Evolutionary conservation across 2,888 invertebrate species (phyloP), one percentile per base, ranked within the genome.

Genomic region (Sarcophaga variegata): DNA sequence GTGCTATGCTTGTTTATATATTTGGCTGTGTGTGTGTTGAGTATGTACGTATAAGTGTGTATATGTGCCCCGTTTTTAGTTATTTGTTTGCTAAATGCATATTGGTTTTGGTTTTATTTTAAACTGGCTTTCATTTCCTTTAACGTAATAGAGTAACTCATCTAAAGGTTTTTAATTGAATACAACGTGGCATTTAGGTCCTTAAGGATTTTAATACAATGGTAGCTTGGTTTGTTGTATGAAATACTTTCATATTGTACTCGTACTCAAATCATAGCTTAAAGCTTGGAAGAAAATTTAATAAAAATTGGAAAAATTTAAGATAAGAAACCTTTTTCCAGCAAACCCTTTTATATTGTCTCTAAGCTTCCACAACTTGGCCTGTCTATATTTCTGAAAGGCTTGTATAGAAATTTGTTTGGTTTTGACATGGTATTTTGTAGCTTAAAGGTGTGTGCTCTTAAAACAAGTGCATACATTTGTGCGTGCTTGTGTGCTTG

Each of bases 351-450:
- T 63, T 59, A 78, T 66, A 70, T 45, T 37, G 59, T 62, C 27
- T 27, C 27, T 27, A 4, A 27, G 27, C 27, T 27, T 37, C 6
- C 37, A 37, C 37, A 10, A 49, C 70, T 20, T 66, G 37, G 11
- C 67, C 74, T 54, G 45, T 83, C 70, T 88, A 84, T 71, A 81
- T 89, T 88, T 89, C 67, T 86, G 80, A 87, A 89, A 88, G 74
- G 75, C 74, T 81, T 66, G 69, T 75, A 87, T 87, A 88, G 85
- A 86, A 81, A 79, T 75, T 79, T 72, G 85, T 80, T 86, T 87
- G 83, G 66, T 79, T 84, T 84, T 87, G 83, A 84, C 86, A 81
- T 84, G 78, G 47, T 81, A 81, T 87, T 81, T 79, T 75, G 70
- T 84, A 82, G 82, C 82, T 82, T 66, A n/a, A 67, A 82, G 79